Evolutionary conservation across 2,888 invertebrate species (phyloP), one percentile per base, ranked within the genome.

Genomic region (Ophion slaviceki): DNA sequence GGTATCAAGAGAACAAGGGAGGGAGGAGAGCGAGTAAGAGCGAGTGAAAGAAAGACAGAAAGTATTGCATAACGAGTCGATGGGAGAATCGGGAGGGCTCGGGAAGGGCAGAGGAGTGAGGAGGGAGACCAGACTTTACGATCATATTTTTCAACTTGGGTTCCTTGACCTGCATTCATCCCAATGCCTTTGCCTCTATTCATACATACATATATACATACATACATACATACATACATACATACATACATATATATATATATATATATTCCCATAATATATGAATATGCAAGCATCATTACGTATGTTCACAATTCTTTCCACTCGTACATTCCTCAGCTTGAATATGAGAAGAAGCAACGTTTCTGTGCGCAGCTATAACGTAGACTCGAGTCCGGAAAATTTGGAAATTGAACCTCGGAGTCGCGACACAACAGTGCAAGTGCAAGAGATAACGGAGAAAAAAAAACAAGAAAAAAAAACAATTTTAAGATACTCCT

Each of bases 131-230:
- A 84, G 77, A 79, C 67, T 87, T 82, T 78, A 82, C 80, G 82
- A 86, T 76, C 77, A 80, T 79, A 82, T 86, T 84, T 80, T 84
- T 20, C 70, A 61, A 76, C 82, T 70, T 75, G 77, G 45, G 72
- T 85, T 85, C 67, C 74, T 82, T 78, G 68, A 85, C 80, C 72
- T 72, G 71, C 36, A 67, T 47, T 57, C 59, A 17, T 66, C 66
- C 71, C 80, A 11, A 80, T 70, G 14, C 70, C 24, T 36, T 70
- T 45, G 57, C 20, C 28, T 20, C 32, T 59, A 64, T 79, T 45
- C 47, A 14, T 47, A 24, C 28, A 40, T 40, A 28, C 28, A 28
- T 28, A 61, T 17, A 20, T 62, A 7, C 24, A 40, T 79, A 20
- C 57, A 32, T 32, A 32, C 32, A 24, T 24, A 24, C 4, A 32